phyloP scores from a whole-genome alignment of 2,888 invertebrate species.

The Lottia gigantea region DNA sequence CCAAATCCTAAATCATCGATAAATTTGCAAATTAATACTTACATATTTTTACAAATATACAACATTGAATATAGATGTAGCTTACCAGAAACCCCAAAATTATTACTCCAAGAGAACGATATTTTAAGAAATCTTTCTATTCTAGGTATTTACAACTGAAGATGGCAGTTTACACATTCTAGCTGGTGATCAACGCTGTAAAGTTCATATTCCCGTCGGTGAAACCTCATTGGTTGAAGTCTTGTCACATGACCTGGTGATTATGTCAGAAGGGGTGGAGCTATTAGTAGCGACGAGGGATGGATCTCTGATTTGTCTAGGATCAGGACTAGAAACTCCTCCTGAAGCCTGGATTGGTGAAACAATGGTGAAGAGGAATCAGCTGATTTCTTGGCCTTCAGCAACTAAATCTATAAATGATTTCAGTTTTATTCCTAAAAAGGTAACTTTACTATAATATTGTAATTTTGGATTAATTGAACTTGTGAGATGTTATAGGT shows the following conservation, averaged over 20 bases:
- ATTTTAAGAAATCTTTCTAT: not conserved
- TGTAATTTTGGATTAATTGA: too few species aligned
- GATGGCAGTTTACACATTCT: constrained; percentile 60
- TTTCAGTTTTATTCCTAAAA: constrained; percentile 43
- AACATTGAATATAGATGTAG: too few species aligned
- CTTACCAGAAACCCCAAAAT: too few species aligned
- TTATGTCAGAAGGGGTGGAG: constrained; percentile 53
- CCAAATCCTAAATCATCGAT: too few species aligned
- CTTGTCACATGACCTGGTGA: constrained; percentile 57
- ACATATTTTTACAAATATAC: too few species aligned
- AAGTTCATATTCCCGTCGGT: constrained; percentile 51
- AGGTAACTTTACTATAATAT: constrained; percentile 31
- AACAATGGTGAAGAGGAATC: not conserved
- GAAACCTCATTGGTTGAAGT: constrained; percentile 61
- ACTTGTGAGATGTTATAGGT: too few species aligned
- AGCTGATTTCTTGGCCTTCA: constrained; percentile 26
- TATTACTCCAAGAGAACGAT: too few species aligned
- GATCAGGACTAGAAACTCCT: constrained; percentile 38
- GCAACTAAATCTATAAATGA: constrained; percentile 49
- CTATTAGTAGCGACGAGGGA: constrained; percentile 60
- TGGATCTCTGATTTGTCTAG: constrained; percentile 61
- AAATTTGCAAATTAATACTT: too few species aligned
- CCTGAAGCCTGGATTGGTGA: constrained; percentile 26
- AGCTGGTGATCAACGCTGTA: constrained; percentile 53
- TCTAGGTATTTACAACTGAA: constrained; percentile 51